Conservation (phyloP, 1,140 invertebrate species). For the Sycobia sp. region DNA sequence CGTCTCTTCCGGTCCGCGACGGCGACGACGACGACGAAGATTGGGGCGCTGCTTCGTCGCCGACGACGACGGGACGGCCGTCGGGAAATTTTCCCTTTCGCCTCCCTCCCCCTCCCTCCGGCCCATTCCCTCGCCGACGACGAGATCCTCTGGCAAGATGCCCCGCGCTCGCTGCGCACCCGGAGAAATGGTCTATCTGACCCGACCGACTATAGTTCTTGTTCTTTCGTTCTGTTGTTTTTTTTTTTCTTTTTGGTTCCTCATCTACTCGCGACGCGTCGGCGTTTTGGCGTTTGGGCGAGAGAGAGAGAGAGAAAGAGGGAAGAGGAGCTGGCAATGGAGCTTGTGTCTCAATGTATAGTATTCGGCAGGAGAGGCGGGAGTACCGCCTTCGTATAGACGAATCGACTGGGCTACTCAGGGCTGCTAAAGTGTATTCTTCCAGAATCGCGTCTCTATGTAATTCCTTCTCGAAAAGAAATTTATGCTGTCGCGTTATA, state of each 20-base stretch:
- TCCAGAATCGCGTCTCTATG: too few species aligned
- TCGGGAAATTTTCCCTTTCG: conserved; percentile 32
- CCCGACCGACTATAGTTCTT: conserved; percentile 21
- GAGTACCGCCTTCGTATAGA: not conserved
- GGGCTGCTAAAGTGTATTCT: not conserved
- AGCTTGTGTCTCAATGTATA: too few species aligned
- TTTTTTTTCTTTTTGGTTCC: too few species aligned
- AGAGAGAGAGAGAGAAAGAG: too few species aligned
- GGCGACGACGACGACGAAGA: conserved; percentile 2
- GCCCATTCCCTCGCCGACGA: not conserved
- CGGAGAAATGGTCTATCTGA: conserved; percentile 18
- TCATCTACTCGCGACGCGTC: not conserved
- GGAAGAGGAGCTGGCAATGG: too few species aligned
- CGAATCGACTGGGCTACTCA: conserved; percentile 9
- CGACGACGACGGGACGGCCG: conserved; percentile 45
- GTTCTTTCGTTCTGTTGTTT: not conserved
- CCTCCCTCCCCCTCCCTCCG: conserved; percentile 38
- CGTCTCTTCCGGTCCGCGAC: conserved; percentile 16
- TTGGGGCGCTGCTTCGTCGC: too few species aligned
- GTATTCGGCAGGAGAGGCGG: too few species aligned
- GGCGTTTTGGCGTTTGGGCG: not conserved
- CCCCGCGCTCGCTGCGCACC: conserved; percentile 5
- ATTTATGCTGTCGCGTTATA: too few species aligned
- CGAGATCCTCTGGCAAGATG: conserved; percentile 30
- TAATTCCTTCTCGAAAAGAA: too few species aligned